Evolutionary conservation across 2,888 invertebrate genomes (phyloP).

Genomic region (Netelia inedita): DNA sequence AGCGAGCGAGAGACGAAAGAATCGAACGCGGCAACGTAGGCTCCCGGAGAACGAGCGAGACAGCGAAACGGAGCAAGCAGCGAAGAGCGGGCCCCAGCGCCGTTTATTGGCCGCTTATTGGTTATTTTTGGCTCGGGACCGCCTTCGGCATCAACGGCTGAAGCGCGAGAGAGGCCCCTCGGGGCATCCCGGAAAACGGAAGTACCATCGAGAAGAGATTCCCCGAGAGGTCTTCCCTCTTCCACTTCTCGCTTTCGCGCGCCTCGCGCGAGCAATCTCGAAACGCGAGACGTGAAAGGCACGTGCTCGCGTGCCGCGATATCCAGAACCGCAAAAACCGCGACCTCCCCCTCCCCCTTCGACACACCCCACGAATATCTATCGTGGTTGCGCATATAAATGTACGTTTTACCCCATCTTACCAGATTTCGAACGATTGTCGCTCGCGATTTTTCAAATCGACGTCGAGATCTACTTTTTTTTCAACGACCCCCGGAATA

Average conservation of each 20-base stretch:
- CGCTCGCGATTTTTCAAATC: constrained; percentile 28
- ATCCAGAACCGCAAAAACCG: constrained; percentile 57
- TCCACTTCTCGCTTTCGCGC: constrained; percentile 36
- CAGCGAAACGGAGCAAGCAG: constrained; percentile 64
- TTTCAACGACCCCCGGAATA: background rate
- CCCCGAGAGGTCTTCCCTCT: constrained; percentile 32
- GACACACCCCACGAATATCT: background rate
- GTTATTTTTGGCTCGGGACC: constrained; percentile 81
- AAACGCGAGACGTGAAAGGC: constrained; percentile 53
- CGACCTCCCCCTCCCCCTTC: constrained; percentile 11
- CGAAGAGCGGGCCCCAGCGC: constrained; percentile 70
- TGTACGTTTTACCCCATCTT: background rate
- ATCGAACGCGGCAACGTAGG: constrained; percentile 50
- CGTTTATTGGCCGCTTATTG: constrained; percentile 84
- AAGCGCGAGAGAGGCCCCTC: constrained; percentile 65
- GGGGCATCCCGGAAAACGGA: constrained; percentile 79
- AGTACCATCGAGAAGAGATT: constrained; percentile 69
- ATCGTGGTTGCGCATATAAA: background rate
- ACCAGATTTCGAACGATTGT: background rate
- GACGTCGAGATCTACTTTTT: background rate
- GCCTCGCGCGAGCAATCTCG: constrained; percentile 12
- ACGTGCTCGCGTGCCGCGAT: constrained; percentile 62
- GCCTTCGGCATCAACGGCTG: constrained; percentile 72
- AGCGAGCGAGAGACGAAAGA: constrained; percentile 68
- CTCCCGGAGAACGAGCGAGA: constrained; percentile 42